Percentiles rank a stretch among this genome's conserved stretches.
phyloP scores from a whole-genome alignment of 2,888 invertebrate species.

The Lepidocyrtoides sp. region DNA sequence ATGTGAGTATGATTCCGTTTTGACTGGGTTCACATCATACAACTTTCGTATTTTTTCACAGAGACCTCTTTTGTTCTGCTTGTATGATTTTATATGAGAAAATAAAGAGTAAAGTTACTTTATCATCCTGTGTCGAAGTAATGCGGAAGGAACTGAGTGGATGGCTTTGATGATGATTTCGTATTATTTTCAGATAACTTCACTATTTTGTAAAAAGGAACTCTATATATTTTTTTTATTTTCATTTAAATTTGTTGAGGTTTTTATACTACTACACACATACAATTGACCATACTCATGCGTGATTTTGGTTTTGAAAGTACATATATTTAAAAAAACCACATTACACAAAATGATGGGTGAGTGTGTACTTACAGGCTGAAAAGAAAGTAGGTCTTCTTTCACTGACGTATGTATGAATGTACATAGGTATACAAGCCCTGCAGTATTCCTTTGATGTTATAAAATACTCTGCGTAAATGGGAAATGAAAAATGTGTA shows the following conservation, averaged over 20 bases:
- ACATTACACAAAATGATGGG: no score
- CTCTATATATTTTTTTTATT: not conserved
- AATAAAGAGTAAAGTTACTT: not conserved
- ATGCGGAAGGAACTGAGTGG: constrained; percentile 4
- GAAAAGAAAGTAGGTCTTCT: no score
- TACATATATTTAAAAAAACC: no score
- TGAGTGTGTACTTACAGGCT: no score
- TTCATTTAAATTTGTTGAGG: no score
- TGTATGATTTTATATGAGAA: not conserved
- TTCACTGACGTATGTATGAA: not conserved
- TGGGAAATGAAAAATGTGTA: no score
- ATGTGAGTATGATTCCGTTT: constrained; percentile 34
- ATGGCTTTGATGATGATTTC: constrained; percentile 25
- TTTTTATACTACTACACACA: no score
- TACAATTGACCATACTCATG: no score
- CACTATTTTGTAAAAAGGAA: no score
- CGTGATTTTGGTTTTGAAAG: no score
- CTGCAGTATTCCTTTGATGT: not conserved
- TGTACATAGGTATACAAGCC: not conserved
- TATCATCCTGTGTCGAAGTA: not conserved
- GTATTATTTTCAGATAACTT: no score
- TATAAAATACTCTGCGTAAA: no score
- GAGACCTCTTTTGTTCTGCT: constrained; percentile 17
- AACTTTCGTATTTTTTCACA: not conserved
- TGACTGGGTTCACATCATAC: constrained; percentile 24